Evolutionary conservation across 1,140 invertebrate species (phyloP), one percentile per base, ranked within the genome.

Genomic region (Chrysoperla carnea): DNA sequence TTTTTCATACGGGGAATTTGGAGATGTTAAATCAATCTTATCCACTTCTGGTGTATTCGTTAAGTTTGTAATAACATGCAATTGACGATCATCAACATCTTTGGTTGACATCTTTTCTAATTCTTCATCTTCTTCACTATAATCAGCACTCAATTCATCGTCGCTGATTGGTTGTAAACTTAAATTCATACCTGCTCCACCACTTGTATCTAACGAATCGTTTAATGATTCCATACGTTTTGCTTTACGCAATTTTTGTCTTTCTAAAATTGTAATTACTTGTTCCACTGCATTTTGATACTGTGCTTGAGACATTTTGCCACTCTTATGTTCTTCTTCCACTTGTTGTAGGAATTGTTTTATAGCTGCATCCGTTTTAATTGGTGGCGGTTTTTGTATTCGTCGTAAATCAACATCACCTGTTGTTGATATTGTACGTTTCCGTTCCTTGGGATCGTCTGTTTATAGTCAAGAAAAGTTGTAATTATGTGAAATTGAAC

Each of bases 331-430:
- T 49, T 89, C 76, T 51, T 86, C 81, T 37, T 88, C 81, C 1
- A 86, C 87, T 53, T 87, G 76, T 17, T 73, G 76, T 52, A 92
- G 76, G 33, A 91, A 87, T 7, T 81, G 79, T 50, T 81, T 78
- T 39, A 78, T 73, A 40, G 73, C 76, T 42, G 71, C 68, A 37
- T 77, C 65, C 39, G 70, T 67, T n/a, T 61, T 33, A 12, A 33
- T 33, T 23, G 17, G 17, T 23, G 17, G 17, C 5, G 17, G 17
- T 23, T 23, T 23, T 23, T 23, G 17, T 23, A 23, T 2, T 3
- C 17, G 17, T 23, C 17, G 57, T 9, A 60, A 62, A 41, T 71
- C 65, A 5, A 58, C 55, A 13, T 56, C 57, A 14, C 11, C n/a
- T 8, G 12, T 8, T 12, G 37, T 6, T 13, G 29, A 35, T 27